These are phyloP conservation scores for Pogonophryne albipinna DNA, from an alignment of 2,797 vertebrate species.

Conservation along the genomic window DNA sequence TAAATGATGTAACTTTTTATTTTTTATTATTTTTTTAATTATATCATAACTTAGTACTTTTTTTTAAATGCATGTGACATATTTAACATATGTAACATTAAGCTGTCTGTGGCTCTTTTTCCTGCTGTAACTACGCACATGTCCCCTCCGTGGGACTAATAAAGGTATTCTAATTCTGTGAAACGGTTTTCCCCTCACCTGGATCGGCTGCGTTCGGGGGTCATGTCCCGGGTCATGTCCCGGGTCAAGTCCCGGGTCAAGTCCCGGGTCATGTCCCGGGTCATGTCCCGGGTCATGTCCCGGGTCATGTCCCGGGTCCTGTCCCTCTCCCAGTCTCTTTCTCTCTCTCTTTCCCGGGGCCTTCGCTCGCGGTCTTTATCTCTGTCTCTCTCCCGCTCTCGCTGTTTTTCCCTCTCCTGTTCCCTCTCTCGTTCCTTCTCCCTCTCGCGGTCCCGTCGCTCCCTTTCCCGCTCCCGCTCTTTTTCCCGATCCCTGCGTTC, in stretches of 20 bases:
- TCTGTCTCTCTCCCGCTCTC: slow-evolving; percentile 87
- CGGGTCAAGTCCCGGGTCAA: slow-evolving; percentile 61
- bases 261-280: slow-evolving; percentile 77
- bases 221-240: slow-evolving; percentile 70
- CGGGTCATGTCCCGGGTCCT: slow-evolving; percentile 80
- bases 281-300: no score
- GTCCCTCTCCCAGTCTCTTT: slow-evolving; percentile 85
- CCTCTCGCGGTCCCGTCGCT: slow-evolving; percentile 80
- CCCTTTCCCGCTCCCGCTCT: slow-evolving; percentile 77
- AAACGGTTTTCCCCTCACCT: slow-evolving; percentile 80
- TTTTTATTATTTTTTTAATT: no score
- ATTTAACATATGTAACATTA: no score
- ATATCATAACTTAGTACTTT: no score
- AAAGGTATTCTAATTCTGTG: no score
- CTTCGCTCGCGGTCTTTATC: slow-evolving; percentile 82
- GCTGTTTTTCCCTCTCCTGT: slow-evolving; percentile 87
- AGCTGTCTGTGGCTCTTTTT: no score
- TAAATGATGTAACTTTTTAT: no score
- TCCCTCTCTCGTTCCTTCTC: slow-evolving; percentile 90
- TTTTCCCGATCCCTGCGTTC: slow-evolving; percentile 87
- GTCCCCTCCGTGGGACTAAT: no score
- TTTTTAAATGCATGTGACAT: no score
- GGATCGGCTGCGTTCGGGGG: slow-evolving; percentile 88
- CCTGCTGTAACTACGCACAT: no score
- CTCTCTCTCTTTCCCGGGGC: slow-evolving; percentile 78